Evolutionary conservation across 2,888 invertebrate genomes (phyloP).

Genomic region (Oscheius sp.): DNA sequence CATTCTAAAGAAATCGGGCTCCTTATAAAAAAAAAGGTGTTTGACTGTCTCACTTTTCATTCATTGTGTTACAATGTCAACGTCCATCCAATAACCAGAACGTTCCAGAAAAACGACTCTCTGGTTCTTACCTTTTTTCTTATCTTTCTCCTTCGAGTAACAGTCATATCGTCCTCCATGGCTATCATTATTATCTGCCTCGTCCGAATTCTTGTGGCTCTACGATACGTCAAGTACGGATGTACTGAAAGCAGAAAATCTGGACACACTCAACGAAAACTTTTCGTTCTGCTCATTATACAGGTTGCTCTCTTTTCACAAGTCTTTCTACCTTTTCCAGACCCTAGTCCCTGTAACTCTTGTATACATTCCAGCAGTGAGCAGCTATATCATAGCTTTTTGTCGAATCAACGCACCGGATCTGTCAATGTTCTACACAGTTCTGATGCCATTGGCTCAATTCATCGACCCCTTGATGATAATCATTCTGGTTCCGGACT

Average conservation of each 20-base stretch:
- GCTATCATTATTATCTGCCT: constrained; percentile 12
- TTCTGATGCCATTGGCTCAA: constrained; percentile 32
- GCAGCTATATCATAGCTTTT: constrained; percentile 28
- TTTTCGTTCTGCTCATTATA: constrained; percentile 5
- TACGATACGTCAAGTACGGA: constrained; percentile 19
- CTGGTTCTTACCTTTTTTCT: constrained; percentile 9
- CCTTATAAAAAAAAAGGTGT: too few species aligned
- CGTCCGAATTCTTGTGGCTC: neutral
- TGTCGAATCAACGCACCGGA: constrained; percentile 26
- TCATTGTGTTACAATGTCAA: too few species aligned
- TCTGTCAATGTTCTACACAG: constrained; percentile 25
- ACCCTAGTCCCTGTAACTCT: constrained; percentile 10
- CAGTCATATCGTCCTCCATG: neutral
- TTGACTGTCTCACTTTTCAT: too few species aligned
- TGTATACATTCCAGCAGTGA: constrained; percentile 19
- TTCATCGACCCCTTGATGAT: constrained; percentile 26
- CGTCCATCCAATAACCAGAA: too few species aligned
- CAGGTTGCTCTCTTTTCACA: constrained; percentile 7
- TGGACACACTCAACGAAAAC: constrained; percentile 8
- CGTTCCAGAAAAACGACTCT: constrained; percentile 2
- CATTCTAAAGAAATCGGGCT: too few species aligned
- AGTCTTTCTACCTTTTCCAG: neutral
- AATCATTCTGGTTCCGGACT: constrained; percentile 23
- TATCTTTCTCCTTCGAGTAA: constrained; percentile 12
- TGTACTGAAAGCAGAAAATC: constrained; percentile 1